phyloP scores from a whole-genome alignment of 2,797 vertebrate genomes.

The Melanotaenia boesemani region DNA sequence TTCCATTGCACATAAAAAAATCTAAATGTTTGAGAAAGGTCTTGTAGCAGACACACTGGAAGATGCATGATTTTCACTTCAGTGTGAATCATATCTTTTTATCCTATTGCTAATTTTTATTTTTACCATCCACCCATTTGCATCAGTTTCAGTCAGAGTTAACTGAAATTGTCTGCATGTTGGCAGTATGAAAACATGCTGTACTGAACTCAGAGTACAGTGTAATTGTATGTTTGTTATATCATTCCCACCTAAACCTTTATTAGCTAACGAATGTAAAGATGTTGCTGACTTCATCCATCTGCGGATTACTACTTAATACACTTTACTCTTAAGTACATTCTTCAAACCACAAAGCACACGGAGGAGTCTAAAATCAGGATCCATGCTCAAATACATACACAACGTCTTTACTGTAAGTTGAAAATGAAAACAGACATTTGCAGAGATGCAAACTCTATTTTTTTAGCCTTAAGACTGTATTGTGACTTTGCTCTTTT shows the following conservation, averaged over 20 bases:
- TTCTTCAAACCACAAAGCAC: slow-evolving; percentile 47
- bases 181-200: no score
- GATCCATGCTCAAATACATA: slow-evolving; percentile 4
- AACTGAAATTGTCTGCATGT: no score
- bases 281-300: slow-evolving; percentile 37
- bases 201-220: no score
- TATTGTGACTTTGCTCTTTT: not conserved
- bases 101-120: no score
- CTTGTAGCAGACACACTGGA: not conserved
- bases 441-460: not conserved
- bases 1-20: not conserved
- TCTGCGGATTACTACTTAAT: slow-evolving; percentile 31
- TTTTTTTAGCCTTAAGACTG: not conserved
- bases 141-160: no score
- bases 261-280: slow-evolving; percentile 56
- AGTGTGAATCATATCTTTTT: not conserved
- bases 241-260: slow-evolving; percentile 23
- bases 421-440: not conserved
- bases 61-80: not conserved
- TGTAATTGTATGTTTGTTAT: slow-evolving; percentile 10
- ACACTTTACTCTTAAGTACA: slow-evolving; percentile 53
- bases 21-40: slow-evolving; percentile 2
- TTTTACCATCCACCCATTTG: no score
- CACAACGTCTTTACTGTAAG: not conserved
- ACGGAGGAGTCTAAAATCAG: slow-evolving; percentile 27